phyloP scores from a whole-genome alignment of 2,888 invertebrate species.

The Dorcus hopei region DNA sequence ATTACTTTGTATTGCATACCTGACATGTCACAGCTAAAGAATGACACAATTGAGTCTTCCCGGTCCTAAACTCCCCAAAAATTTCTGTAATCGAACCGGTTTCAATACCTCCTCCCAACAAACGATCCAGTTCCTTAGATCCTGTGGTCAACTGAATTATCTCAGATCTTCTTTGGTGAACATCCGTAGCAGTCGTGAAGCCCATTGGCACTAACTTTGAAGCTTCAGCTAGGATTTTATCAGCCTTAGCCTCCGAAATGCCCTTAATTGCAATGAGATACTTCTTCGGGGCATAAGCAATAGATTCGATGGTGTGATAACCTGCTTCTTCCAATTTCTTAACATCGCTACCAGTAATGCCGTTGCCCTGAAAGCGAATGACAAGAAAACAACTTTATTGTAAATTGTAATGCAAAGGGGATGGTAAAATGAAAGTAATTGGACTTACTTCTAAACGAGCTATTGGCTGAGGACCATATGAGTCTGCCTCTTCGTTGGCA shows the following conservation, averaged over 20 bases:
- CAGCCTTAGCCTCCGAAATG: slow-evolving; percentile 96
- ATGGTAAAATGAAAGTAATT: not conserved
- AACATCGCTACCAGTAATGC: slow-evolving; percentile 85
- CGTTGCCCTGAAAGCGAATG: slow-evolving; percentile 68
- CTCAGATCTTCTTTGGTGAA: slow-evolving; percentile 92
- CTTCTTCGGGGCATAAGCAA: slow-evolving; percentile 94
- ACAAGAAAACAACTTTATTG: slow-evolving; percentile 17
- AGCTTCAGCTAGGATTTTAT: slow-evolving; percentile 88
- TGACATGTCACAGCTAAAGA: slow-evolving; percentile 97
- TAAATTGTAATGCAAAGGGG: not conserved
- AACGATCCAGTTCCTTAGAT: slow-evolving; percentile 87
- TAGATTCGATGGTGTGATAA: slow-evolving; percentile 90
- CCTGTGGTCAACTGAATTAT: slow-evolving; percentile 94
- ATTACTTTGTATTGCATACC: slow-evolving; percentile 48
- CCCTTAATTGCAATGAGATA: slow-evolving; percentile 86
- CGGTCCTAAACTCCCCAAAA: slow-evolving; percentile 97
- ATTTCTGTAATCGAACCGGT: slow-evolving; percentile 98
- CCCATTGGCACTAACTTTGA: slow-evolving; percentile 95
- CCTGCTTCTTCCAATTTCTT: slow-evolving; percentile 93
- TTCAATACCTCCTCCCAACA: slow-evolving; percentile 94
- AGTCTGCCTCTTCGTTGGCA: slow-evolving; percentile 59
- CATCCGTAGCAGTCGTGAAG: slow-evolving; percentile 95
- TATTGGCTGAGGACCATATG: slow-evolving; percentile 70
- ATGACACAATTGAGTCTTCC: slow-evolving; percentile 96
- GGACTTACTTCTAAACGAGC: slow-evolving; percentile 66